A percentile compares a stretch with the other conserved stretches of the same genome.
Evolutionary conservation across 2,888 invertebrate genomes (phyloP).

Genomic region (Gari tellinella): DNA sequence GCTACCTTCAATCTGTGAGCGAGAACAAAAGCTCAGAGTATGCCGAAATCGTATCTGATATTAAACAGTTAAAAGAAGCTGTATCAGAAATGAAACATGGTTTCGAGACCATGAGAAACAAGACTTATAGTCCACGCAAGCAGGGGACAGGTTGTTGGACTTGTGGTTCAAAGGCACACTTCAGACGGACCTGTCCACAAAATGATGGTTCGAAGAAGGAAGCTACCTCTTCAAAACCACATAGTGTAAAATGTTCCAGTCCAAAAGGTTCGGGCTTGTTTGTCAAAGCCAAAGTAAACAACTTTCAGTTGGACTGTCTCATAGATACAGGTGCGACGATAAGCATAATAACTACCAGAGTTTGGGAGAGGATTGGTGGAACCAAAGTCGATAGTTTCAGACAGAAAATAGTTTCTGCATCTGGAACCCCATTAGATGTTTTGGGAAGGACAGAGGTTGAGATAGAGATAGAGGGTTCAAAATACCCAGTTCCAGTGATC

Average conservation of each 20-base stretch:
- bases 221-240: not conserved
- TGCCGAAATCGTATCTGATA: too few relatives aligned
- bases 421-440: constrained; percentile 1
- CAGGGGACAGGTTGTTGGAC: not conserved
- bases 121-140: not conserved
- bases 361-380: not conserved
- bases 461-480: not conserved
- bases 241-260: constrained; percentile 1
- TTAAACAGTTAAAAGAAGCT: constrained; percentile 4
- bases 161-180: not conserved
- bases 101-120: not conserved
- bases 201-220: not conserved
- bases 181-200: not conserved
- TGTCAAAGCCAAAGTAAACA: not conserved
- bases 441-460: not conserved
- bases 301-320: not conserved
- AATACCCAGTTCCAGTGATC: not conserved
- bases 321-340: constrained; percentile 3
- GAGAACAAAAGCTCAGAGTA: too few relatives aligned
- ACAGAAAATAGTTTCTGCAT: not conserved
- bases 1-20: not conserved
- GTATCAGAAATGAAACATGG: constrained; percentile 2
- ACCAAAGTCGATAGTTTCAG: not conserved
- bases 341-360: not conserved
- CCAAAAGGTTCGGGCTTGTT: constrained; percentile 1